phyloP scores from a whole-genome alignment of 2,113 vertebrate species.

The Azemiops feae region DNA sequence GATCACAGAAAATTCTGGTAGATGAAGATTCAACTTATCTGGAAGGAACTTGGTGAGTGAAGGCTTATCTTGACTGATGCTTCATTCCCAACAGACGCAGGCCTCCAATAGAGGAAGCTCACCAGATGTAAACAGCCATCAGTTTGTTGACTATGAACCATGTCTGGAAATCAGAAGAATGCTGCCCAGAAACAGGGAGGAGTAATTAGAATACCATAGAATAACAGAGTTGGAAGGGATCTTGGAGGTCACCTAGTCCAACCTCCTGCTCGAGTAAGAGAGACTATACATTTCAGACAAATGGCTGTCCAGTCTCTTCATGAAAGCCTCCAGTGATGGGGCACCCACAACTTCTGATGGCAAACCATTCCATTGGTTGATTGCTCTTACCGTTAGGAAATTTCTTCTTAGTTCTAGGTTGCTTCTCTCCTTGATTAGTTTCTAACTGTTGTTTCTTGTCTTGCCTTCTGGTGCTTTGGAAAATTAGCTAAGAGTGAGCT shows the following conservation, averaged over 20 bases:
- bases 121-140: neutral
- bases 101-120: neutral
- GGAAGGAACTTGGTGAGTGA: neutral
- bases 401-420: no score
- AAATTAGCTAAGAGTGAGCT: neutral
- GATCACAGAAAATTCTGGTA: neutral
- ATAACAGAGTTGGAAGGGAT: neutral
- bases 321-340: no score
- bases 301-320: no score
- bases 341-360: no score
- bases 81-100: neutral
- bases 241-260: neutral
- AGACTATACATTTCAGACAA: neutral
- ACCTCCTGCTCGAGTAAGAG: neutral
- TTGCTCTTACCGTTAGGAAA: no score
- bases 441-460: no score
- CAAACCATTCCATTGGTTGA: no score
- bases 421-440: no score
- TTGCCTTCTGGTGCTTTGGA: no score
- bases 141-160: neutral
- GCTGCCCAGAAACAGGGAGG: neutral
- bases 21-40: neutral
- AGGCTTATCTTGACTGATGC: neutral
- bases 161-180: neutral
- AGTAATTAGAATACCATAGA: neutral